A percentile compares a stretch with the other conserved stretches of the same genome.
Evolutionary conservation across 2,113 vertebrate species (phyloP).

Genomic region (Saimiri boliviensis): DNA sequence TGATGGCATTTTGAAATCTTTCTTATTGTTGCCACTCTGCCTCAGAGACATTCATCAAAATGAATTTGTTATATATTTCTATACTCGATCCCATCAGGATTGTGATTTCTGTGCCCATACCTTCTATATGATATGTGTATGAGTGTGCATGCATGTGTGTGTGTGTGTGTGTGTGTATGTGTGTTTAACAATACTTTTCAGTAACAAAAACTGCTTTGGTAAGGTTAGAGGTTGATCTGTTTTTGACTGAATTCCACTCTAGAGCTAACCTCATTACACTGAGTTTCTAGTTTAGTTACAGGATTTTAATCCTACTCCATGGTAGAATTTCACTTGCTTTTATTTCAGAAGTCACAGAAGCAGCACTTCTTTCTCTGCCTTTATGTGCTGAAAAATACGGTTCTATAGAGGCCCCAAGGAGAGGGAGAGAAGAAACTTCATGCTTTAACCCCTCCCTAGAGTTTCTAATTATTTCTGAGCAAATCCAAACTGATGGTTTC

Average conservation of each 20-base stretch:
- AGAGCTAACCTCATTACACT: background rate
- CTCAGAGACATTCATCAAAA: background rate
- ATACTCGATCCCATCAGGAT: background rate
- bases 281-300: background rate
- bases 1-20: background rate
- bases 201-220: background rate
- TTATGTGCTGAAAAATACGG: slow-evolving; percentile 6
- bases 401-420: background rate
- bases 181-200: background rate
- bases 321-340: background rate
- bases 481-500: slow-evolving; percentile 62
- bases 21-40: background rate
- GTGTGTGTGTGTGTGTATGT: background rate
- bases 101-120: background rate
- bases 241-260: background rate
- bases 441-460: background rate
- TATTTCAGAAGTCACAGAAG: slow-evolving; percentile 46
- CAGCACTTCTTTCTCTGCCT: slow-evolving; percentile 13
- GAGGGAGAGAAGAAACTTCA: slow-evolving; percentile 26
- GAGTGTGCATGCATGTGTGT: background rate
- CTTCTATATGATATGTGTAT: background rate
- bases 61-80: background rate
- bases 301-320: background rate
- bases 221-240: background rate
- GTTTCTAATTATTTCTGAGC: slow-evolving; percentile 46